phyloP scores from a whole-genome alignment of 2,888 invertebrate species.

The Ctena decussata region DNA sequence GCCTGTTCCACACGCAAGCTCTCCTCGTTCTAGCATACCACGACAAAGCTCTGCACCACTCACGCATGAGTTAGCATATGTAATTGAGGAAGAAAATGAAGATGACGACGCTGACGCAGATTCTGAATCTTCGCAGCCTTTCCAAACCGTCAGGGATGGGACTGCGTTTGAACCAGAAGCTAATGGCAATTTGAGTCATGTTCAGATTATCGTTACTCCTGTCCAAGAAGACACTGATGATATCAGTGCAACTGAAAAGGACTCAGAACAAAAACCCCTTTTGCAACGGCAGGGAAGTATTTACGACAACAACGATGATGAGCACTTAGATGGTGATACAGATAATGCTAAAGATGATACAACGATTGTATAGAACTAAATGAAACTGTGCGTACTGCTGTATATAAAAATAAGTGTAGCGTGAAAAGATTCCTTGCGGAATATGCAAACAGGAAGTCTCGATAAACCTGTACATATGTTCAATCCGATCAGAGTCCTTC shows the following conservation, averaged over 20 bases:
- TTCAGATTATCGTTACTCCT: neutral
- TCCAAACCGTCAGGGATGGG: too few species aligned
- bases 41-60: neutral
- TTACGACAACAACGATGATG: neutral
- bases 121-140: neutral
- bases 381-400: too few species aligned
- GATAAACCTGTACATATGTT: too few species aligned
- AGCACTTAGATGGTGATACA: too few species aligned
- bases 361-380: too few species aligned
- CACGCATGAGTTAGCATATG: neutral
- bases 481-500: too few species aligned
- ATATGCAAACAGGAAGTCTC: too few species aligned
- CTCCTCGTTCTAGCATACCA: neutral
- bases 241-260: neutral
- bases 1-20: neutral
- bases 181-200: too few species aligned
- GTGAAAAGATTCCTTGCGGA: too few species aligned
- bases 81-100: neutral
- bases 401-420: too few species aligned
- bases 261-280: neutral
- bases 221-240: neutral
- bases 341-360: too few species aligned
- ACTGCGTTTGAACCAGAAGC: neutral
- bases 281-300: neutral
- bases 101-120: neutral